Base-by-base conservation (phyloP, 2,888 invertebrate genomes). In the Spodoptera picta region DNA sequence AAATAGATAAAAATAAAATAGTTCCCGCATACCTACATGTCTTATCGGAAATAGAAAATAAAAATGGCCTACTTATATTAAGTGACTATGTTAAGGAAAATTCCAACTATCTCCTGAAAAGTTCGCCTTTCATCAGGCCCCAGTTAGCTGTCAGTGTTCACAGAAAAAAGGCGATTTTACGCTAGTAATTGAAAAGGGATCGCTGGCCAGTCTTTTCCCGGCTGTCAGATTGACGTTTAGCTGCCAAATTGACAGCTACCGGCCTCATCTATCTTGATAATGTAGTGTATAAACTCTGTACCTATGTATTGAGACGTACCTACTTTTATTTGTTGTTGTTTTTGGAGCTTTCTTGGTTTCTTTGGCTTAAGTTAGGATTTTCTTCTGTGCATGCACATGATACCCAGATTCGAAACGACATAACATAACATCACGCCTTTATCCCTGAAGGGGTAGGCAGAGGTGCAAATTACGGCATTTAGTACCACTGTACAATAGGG, bases 121-220 rank as follows among this genome's bases (percentile, higher is more conserved):
- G 51, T 51, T 52, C 47, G 54, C 42, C 14, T 57, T 58, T 60
- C 57, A 57, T 41, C 57, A 73, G 51, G 14, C 14, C 36, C 47
- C 55, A 45, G 24, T 65, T 47, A 66, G 69, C 61, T 65, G 63
- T 60, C 55, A 67, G 47, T 49, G n/a, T 43, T 14, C 43, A 48
- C 50, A 44, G 36, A 55, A 61, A 36, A 59, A 72, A 60, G 46
- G 64, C 60, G 44, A 64, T 60, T 70, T 52, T 55, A 45, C 44
- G 50, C 24, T 49, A 50, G 71, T 75, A 72, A 77, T 78, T 77
- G 79, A 77, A 69, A 77, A 75, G 69, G 75, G 75, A 77, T 78
- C 75, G 72, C 61, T 54, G 61, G 56, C 64, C 56, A 67, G 65
- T 60, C 50, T 56, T 55, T 72, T 55, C 23, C 48, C 53, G 42